phyloP scores from a whole-genome alignment of 2,113 vertebrate species.

The Ariopsis seemanni region DNA sequence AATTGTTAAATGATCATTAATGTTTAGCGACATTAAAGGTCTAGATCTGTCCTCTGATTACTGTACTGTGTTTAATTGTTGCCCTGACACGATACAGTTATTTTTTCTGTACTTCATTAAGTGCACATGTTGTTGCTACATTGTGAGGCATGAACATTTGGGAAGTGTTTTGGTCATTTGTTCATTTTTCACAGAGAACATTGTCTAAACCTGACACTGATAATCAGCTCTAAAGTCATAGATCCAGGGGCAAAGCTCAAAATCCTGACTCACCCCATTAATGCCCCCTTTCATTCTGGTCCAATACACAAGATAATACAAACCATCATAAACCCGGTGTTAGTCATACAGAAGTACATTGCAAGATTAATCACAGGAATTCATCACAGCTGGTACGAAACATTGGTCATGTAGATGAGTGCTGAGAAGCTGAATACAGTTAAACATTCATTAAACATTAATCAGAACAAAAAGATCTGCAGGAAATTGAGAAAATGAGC shows the following conservation, averaged over 20 bases:
- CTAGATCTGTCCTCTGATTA: neutral
- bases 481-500: neutral
- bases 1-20: neutral
- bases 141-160: neutral
- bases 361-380: neutral
- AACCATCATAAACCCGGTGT: neutral
- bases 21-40: neutral
- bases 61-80: neutral
- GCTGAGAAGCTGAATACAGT: neutral
- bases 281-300: neutral
- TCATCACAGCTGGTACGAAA: neutral
- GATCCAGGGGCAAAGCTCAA: neutral
- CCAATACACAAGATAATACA: neutral
- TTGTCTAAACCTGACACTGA: neutral
- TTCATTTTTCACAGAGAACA: neutral
- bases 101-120: neutral
- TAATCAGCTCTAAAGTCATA: neutral
- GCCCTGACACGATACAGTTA: neutral
- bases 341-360: neutral
- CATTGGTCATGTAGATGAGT: neutral
- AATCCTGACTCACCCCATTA: neutral
- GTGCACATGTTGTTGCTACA: neutral
- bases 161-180: neutral
- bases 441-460: neutral
- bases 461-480: neutral